Base-by-base conservation (phyloP, 1,140 invertebrate genomes). In the Trichogramma pretiosum region DNA sequence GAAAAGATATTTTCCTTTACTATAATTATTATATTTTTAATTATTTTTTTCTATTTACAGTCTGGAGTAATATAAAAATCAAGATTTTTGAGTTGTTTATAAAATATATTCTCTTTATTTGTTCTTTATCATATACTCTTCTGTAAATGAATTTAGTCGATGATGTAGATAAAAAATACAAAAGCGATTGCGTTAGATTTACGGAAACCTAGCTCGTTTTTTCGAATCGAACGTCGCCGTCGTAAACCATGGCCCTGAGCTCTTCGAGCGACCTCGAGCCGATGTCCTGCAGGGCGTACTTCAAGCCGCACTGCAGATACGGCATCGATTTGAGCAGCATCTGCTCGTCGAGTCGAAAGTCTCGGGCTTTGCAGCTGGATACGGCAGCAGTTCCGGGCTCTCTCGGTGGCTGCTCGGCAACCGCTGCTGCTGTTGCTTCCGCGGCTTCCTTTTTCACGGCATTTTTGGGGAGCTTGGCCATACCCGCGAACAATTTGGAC, bases 401-500 rank as follows among this genome's bases (percentile, higher is more conserved):
- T 78, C 62, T 97, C 89, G 96, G 99, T 99, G 3, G 96, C 96
- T 73, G 99, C 96, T 21, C 99, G 74, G 30, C 93, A 98, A 5
- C 96, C 96, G 96, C 99, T 99, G 17, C 96, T 95, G 53, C 96
- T 78, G 63, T 98, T 99, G 65, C 98, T 98, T 70, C 99, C 99
- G 18, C 99, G 70, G 38, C 95, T 78, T 0, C 98, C 93, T 38
- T 95, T 95, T 74, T 98, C 93, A 38, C 92, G 92, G 65, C 95
- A 98, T 98, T 94, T 24, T 95, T 95, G 2, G 96, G 96, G 14
- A 95, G 91, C 74, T 99, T 96, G 3, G 89, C 92, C 3, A 95
- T 99, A 7, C 95, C 96, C 46, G 96, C 96, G 33, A 99, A 68
- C 52, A 99, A 74, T n/a, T n/a, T n/a, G 0, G 93, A 97, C 10